These are phyloP conservation scores for Venustoraphidia nigricollis DNA, from an alignment of 2,888 invertebrate genomes.

Conservation along the genomic window DNA sequence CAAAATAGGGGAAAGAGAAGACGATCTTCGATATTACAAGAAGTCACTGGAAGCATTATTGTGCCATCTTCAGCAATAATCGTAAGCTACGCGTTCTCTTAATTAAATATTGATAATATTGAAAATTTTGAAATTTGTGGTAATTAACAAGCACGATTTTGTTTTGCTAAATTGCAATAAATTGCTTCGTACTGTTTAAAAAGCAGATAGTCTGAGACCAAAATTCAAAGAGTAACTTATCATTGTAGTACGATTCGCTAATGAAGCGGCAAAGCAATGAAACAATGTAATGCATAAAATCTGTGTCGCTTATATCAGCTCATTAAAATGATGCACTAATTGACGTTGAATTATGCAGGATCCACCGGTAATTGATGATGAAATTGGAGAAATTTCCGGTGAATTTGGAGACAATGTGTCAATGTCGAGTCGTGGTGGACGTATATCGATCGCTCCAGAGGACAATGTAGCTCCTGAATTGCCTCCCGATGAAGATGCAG, in stretches of 20 bases:
- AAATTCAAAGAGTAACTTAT: no score
- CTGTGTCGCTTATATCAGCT: no score
- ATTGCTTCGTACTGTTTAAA: no score
- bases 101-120: no score
- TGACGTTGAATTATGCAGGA: conserved; percentile 24
- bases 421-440: conserved; percentile 51
- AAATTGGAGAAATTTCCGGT: conserved; percentile 64
- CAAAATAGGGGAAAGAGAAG: conserved; percentile 72
- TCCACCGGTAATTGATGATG: conserved; percentile 47
- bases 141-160: no score
- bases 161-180: no score
- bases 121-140: no score
- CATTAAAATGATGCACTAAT: no score
- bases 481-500: conserved; percentile 51
- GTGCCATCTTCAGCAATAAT: conserved; percentile 47
- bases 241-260: no score
- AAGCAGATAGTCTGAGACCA: no score
- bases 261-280: no score
- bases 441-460: conserved; percentile 46
- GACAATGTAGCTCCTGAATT: conserved; percentile 34
- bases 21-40: conserved; percentile 64
- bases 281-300: no score
- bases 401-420: conserved; percentile 79
- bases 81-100: conserved; percentile 3
- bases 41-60: conserved; percentile 51